Conservation (phyloP, 2,113 vertebrate genomes). For the Corydoras sp. region DNA sequence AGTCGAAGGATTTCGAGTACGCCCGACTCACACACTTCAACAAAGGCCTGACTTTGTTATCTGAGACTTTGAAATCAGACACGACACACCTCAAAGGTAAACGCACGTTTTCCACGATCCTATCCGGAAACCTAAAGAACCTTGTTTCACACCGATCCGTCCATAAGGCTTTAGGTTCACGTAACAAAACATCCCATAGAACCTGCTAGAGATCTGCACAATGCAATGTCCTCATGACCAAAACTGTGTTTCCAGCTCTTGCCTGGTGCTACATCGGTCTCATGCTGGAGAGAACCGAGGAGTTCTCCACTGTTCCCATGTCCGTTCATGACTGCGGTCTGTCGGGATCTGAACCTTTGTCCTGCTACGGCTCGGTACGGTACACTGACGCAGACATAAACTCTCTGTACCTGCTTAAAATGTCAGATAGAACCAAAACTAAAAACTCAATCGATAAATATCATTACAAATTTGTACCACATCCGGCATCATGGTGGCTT, state of each 20-base stretch:
- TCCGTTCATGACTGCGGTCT: constrained; percentile 75
- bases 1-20: constrained; percentile 63
- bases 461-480: too few relatives aligned
- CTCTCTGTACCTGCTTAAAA: too few relatives aligned
- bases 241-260: constrained; percentile 55
- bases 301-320: constrained; percentile 68
- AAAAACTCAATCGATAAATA: too few relatives aligned
- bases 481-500: too few relatives aligned
- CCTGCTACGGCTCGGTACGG: constrained; percentile 72
- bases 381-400: too few relatives aligned
- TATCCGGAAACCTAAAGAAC: too few relatives aligned
- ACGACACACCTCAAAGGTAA: constrained; percentile 67
- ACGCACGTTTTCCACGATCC: neutral
- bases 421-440: too few relatives aligned
- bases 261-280: constrained; percentile 77
- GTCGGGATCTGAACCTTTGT: constrained; percentile 67
- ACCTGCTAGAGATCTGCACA: too few relatives aligned
- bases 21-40: constrained; percentile 69
- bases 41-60: constrained; percentile 71
- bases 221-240: neutral
- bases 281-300: constrained; percentile 73
- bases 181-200: too few relatives aligned
- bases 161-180: too few relatives aligned
- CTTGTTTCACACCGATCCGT: too few relatives aligned
- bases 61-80: constrained; percentile 68